phyloP scores from a whole-genome alignment of 1,140 invertebrate genomes.

The Panagrolaimus sp. region DNA sequence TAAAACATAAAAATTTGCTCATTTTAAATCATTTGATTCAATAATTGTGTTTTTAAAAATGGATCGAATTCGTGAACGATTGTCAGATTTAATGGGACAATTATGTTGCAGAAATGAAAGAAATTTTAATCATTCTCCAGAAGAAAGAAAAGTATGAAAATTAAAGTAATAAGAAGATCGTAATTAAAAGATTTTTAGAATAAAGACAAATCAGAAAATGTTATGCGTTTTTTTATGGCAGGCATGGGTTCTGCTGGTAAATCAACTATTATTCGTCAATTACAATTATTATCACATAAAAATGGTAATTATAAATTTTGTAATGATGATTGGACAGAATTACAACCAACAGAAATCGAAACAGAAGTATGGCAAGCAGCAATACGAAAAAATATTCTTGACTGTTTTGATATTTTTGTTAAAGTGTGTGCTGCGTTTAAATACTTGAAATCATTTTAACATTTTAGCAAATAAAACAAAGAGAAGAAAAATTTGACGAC shows the following conservation, averaged over 20 bases:
- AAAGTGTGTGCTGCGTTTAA: slow-evolving; percentile 22
- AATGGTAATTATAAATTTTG: slow-evolving; percentile 37
- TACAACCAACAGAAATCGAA: slow-evolving; percentile 25
- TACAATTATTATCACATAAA: slow-evolving; percentile 39
- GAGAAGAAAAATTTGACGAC: slow-evolving; percentile 18
- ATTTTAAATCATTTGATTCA: too few species aligned
- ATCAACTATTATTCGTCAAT: slow-evolving; percentile 43
- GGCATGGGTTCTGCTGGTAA: slow-evolving; percentile 50
- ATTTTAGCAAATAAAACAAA: slow-evolving; percentile 32
- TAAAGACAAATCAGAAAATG: too few species aligned
- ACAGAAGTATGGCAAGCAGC: slow-evolving; percentile 26
- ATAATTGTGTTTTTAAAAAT: too few species aligned
- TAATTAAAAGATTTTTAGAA: too few species aligned
- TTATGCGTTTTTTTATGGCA: slow-evolving; percentile 45
- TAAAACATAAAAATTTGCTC: too few species aligned
- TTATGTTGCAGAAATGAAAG: slow-evolving; percentile 6
- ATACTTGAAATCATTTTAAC: not conserved
- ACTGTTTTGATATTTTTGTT: slow-evolving; percentile 33
- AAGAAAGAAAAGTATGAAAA: slow-evolving; percentile 9
- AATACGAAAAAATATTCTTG: slow-evolving; percentile 35
- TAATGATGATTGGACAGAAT: slow-evolving; percentile 35
- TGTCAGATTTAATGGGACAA: not conserved
- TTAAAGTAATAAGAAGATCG: too few species aligned
- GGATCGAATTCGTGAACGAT: too few species aligned
- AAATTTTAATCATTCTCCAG: not conserved